phyloP scores from a whole-genome alignment of 2,113 vertebrate genomes.

The Alouatta palliata region DNA sequence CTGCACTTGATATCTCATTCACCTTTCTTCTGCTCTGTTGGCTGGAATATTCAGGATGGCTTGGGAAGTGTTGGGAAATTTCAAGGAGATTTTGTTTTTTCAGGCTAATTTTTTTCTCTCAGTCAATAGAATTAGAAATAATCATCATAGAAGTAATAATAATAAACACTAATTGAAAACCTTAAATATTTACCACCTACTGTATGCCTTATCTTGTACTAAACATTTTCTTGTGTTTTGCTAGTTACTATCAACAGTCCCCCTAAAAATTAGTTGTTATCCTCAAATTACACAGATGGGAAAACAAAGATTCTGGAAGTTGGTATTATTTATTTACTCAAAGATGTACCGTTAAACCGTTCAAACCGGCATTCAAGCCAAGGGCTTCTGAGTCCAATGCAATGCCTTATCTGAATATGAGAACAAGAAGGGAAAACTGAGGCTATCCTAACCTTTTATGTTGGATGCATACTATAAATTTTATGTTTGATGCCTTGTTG shows the following conservation, averaged over 20 bases:
- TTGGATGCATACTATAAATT: neutral
- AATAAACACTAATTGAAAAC: neutral
- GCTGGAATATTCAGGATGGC: neutral
- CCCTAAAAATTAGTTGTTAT: neutral
- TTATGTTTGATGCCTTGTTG: neutral
- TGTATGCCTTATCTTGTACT: neutral
- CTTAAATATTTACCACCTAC: neutral
- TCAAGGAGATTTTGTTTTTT: neutral
- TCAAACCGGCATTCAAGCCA: neutral
- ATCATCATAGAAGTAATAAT: neutral
- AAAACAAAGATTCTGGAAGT: neutral
- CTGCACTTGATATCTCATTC: neutral
- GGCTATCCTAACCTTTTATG: neutral
- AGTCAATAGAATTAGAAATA: neutral
- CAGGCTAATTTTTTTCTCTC: neutral
- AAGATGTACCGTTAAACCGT: neutral
- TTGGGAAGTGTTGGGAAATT: neutral
- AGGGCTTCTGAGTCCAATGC: neutral
- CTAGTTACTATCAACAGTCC: neutral
- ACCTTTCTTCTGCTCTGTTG: neutral
- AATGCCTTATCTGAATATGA: neutral
- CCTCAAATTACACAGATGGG: neutral
- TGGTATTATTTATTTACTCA: neutral
- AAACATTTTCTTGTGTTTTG: neutral
- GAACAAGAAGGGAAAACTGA: neutral